These are phyloP conservation scores for Melanaphis sacchari DNA, from an alignment of 1,140 invertebrate species.

Conservation along the genomic window DNA sequence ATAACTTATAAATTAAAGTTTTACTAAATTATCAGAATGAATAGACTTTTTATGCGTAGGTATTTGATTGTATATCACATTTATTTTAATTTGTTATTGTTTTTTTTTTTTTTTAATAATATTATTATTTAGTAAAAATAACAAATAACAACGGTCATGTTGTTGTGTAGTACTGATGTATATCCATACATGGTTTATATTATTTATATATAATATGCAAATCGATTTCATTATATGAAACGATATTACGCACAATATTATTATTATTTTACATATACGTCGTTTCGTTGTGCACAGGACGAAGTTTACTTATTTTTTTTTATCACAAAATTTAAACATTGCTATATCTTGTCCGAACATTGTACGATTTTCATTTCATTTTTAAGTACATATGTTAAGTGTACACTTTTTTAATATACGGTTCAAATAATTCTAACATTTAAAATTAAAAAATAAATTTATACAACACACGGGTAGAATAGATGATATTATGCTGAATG, in stretches of 20 bases:
- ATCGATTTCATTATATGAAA: neutral
- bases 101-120: neutral
- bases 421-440: neutral
- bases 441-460: neutral
- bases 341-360: neutral
- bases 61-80: neutral
- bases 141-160: neutral
- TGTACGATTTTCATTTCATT: neutral
- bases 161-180: neutral
- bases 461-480: neutral
- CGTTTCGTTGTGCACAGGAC: neutral
- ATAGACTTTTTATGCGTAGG: neutral
- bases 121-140: neutral
- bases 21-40: neutral
- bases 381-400: neutral
- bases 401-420: neutral
- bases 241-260: neutral
- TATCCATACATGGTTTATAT: neutral
- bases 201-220: constrained; percentile 17
- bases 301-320: neutral
- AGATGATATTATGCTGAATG: neutral
- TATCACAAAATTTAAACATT: neutral
- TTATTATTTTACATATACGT: neutral
- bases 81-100: neutral
- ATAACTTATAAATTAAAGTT: neutral